Evolutionary conservation across 2,888 invertebrate species (phyloP).

Genomic region (Scelioninae gen. 2): DNA sequence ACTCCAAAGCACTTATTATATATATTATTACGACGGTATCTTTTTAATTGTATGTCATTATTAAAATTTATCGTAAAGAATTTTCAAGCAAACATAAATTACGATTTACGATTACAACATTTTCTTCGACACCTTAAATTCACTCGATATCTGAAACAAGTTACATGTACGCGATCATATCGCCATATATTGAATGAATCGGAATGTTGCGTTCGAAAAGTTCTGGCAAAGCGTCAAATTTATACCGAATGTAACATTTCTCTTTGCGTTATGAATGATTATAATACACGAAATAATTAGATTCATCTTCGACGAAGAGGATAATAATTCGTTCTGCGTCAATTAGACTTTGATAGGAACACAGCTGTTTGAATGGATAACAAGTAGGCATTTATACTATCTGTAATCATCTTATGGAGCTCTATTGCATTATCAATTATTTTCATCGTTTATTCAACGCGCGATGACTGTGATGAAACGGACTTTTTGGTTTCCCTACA

Average conservation of each 20-base stretch:
- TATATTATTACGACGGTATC: no score
- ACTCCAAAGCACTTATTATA: no score
- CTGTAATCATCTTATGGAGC: conserved; percentile 52
- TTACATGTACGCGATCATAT: no score
- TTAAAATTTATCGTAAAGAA: no score
- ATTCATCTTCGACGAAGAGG: conserved; percentile 51
- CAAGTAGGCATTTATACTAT: conserved; percentile 54
- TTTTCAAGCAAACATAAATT: no score
- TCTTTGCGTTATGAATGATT: conserved; percentile 45
- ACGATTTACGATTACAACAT: no score
- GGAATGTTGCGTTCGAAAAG: background rate
- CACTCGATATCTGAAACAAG: no score
- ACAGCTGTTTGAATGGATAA: conserved; percentile 42
- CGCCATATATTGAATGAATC: no score
- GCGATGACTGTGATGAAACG: conserved; percentile 39
- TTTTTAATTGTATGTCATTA: no score
- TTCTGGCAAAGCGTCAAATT: conserved; percentile 27
- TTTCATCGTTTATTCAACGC: conserved; percentile 38
- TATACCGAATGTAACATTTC: conserved; percentile 30
- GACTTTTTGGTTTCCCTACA: conserved; percentile 32
- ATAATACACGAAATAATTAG: conserved; percentile 53
- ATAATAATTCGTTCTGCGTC: conserved; percentile 56
- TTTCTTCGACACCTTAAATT: no score
- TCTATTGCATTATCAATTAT: conserved; percentile 51
- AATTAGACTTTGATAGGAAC: conserved; percentile 57